phyloP scores from a whole-genome alignment of 2,797 vertebrate species.

The Pangasius larnaudii region DNA sequence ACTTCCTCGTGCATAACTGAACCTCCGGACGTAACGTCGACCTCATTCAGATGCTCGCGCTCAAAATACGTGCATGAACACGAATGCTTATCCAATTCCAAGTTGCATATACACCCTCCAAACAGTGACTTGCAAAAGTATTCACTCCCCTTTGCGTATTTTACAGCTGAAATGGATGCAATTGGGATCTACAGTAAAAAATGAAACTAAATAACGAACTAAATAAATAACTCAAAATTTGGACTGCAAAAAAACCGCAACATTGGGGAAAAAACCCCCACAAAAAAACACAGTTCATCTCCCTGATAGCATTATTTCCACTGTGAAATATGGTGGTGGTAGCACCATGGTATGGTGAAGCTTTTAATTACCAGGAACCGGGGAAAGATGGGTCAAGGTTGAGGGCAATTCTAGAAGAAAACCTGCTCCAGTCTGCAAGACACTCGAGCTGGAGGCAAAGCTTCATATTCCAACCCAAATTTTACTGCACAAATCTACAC shows the following conservation, averaged over 20 bases:
- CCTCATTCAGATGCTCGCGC: not conserved
- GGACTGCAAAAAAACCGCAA: not conserved
- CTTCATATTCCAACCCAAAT: not conserved
- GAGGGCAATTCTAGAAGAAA: not conserved
- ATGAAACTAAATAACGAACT: not conserved
- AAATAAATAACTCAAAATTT: not conserved
- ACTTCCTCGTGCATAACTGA: constrained; percentile 28
- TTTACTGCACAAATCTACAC: not conserved
- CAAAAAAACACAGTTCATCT: not conserved
- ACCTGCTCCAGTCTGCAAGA: not conserved
- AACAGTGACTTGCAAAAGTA: not conserved
- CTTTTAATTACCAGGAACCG: not conserved
- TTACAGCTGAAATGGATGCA: not conserved
- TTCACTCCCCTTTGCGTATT: not conserved
- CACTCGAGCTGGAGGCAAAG: not conserved
- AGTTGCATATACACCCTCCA: not conserved
- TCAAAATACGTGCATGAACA: not conserved
- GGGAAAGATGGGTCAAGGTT: not conserved
- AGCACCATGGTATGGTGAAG: not conserved
- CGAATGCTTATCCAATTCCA: not conserved
- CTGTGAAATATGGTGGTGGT: not conserved
- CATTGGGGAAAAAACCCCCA: not conserved
- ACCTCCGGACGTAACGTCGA: constrained; percentile 39
- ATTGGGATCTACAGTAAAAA: not conserved
- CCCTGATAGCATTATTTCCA: not conserved